phyloP scores from a whole-genome alignment of 1,140 invertebrate genomes.

The Zaprionus tsacasi region DNA sequence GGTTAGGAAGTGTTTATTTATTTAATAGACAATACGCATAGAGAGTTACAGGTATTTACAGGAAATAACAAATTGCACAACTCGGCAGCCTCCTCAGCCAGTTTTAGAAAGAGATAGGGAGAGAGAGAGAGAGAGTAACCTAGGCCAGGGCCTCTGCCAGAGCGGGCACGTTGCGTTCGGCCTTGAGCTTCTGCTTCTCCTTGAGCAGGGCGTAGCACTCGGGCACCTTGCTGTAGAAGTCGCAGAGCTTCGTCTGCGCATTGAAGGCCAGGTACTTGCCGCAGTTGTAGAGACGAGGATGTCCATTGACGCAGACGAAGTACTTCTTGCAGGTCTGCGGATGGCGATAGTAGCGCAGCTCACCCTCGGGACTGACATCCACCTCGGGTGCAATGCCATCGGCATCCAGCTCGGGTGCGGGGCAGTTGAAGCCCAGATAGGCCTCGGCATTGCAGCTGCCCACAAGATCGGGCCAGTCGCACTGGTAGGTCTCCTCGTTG shows the following conservation, averaged over 20 bases:
- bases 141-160: conserved; percentile 40
- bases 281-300: conserved; percentile 85
- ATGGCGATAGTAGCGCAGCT: conserved; percentile 86
- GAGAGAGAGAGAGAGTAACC: background rate
- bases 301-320: conserved; percentile 91
- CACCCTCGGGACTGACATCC: conserved; percentile 85
- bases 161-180: conserved; percentile 46
- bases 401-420: conserved; percentile 69
- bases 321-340: conserved; percentile 91
- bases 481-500: conserved; percentile 90
- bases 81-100: conserved; percentile 21
- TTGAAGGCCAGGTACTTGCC: conserved; percentile 82
- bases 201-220: conserved; percentile 79
- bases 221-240: conserved; percentile 80
- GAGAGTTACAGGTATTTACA: conserved; percentile 24
- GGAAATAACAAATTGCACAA: conserved; percentile 33
- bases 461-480: conserved; percentile 95
- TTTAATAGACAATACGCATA: conserved; percentile 59
- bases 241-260: conserved; percentile 72
- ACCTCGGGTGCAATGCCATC: conserved; percentile 81
- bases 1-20: conserved; percentile 12
- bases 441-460: conserved; percentile 90
- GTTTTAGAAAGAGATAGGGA: background rate
- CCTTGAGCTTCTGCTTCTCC: conserved; percentile 68
- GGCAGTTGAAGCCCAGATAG: conserved; percentile 89